Percentiles rank a stretch among this genome's conserved stretches.
These are phyloP conservation scores for Clarias batrachus DNA, from an alignment of 2,113 vertebrate species.

Conservation along the genomic window DNA sequence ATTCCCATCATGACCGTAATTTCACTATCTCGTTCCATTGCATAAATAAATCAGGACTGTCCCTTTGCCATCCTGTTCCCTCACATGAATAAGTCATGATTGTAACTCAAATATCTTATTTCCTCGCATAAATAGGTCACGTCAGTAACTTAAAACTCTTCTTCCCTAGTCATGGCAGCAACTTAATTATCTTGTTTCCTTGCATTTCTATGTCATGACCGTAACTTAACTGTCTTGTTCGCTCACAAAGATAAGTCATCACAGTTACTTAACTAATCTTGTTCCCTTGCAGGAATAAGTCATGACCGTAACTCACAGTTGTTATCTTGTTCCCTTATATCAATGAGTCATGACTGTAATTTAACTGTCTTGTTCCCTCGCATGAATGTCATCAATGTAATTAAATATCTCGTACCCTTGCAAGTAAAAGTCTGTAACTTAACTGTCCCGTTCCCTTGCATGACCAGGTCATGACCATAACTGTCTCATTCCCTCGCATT, in stretches of 20 bases:
- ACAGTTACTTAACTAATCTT: neutral
- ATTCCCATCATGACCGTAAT: neutral
- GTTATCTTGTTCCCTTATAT: neutral
- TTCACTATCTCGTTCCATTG: neutral
- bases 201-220: neutral
- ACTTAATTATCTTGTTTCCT: neutral
- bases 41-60: neutral
- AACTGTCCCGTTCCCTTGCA: neutral
- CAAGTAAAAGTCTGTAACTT: neutral
- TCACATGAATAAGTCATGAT: neutral
- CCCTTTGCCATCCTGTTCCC: neutral
- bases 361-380: neutral
- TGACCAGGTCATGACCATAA: neutral
- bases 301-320: neutral
- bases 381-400: neutral
- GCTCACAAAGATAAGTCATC: neutral
- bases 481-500: neutral
- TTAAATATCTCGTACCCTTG: neutral
- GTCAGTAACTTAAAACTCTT: neutral
- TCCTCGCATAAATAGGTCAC: neutral
- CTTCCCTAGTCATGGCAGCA: neutral
- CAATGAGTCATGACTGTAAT: neutral
- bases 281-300: neutral
- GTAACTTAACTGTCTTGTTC: neutral
- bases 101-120: neutral